These are phyloP conservation scores for Sweltsa coloradensis DNA, from an alignment of 1,140 invertebrate species.

Conservation along the genomic window DNA sequence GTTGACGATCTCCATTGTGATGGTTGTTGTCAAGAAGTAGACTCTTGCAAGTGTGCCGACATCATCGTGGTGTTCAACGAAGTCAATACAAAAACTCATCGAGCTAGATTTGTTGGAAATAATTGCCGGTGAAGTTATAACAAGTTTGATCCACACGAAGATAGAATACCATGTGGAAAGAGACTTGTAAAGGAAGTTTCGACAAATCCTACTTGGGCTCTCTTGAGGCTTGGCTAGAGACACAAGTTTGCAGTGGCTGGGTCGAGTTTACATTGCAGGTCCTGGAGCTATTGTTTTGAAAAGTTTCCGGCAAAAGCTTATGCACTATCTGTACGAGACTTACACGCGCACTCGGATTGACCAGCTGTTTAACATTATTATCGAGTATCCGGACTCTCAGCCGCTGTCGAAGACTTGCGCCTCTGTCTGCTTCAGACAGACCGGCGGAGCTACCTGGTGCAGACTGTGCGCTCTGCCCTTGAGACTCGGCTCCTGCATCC, in stretches of 20 bases:
- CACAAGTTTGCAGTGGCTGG: no score
- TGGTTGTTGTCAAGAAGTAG: constrained; percentile 56
- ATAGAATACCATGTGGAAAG: constrained; percentile 69
- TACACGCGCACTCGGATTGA: constrained; percentile 81
- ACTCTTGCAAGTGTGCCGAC: constrained; percentile 58
- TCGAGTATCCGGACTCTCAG: constrained; percentile 91
- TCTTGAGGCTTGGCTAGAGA: constrained; percentile 59
- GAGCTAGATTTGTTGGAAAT: constrained; percentile 67
- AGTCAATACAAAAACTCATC: constrained; percentile 52
- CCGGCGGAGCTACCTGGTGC: constrained; percentile 59
- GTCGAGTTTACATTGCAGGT: constrained; percentile 54
- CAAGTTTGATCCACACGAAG: constrained; percentile 63
- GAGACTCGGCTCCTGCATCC: constrained; percentile 78
- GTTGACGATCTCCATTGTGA: constrained; percentile 50
- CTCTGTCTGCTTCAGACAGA: constrained; percentile 77
- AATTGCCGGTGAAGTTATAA: constrained; percentile 65
- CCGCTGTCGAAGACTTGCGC: constrained; percentile 85
- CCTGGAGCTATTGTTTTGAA: constrained; percentile 44
- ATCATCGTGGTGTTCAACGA: constrained; percentile 65
- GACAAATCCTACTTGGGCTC: constrained; percentile 60
- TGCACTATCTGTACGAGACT: constrained; percentile 75
- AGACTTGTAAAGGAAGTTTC: constrained; percentile 69
- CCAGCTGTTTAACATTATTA: constrained; percentile 91
- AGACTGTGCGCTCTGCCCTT: constrained; percentile 63
- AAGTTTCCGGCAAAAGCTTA: constrained; percentile 66